These are phyloP conservation scores for Ptiloglossa arizonensis DNA, from an alignment of 1,140 invertebrate species.

Conservation along the genomic window DNA sequence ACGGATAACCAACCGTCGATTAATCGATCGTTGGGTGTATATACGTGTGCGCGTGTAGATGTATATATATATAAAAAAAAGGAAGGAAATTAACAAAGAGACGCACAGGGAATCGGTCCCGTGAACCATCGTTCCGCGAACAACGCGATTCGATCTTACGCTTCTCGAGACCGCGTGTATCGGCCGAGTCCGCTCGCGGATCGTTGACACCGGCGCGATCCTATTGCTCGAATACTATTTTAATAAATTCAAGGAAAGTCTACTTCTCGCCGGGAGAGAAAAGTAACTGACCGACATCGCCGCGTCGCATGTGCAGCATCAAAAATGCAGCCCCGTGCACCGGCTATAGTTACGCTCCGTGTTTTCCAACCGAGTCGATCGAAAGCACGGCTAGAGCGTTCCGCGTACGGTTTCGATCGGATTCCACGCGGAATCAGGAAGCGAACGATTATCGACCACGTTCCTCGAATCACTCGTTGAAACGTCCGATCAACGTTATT, in stretches of 20 bases:
- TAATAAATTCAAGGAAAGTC: constrained; percentile 11
- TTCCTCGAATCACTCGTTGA: no score
- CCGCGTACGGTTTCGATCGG: background rate
- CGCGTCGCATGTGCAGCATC: constrained; percentile 42
- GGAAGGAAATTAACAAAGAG: background rate
- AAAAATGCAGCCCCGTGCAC: constrained; percentile 53
- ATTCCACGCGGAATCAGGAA: background rate
- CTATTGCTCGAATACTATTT: background rate
- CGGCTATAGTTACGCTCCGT: constrained; percentile 44
- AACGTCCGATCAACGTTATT: no score
- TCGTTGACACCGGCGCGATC: constrained; percentile 45
- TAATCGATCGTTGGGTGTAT: constrained; percentile 65
- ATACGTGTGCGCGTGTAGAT: no score
- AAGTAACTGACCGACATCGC: constrained; percentile 61
- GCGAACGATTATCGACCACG: no score
- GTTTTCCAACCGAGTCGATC: constrained; percentile 25
- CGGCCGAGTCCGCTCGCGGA: constrained; percentile 2
- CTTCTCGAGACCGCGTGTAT: background rate
- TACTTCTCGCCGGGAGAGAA: constrained; percentile 22
- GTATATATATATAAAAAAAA: constrained; percentile 64
- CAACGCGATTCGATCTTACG: background rate
- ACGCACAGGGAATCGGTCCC: background rate
- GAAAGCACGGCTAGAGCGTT: constrained; percentile 6
- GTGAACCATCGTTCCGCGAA: background rate
- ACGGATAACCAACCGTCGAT: constrained; percentile 58